A percentile compares a stretch with the other conserved stretches of the same genome.
Evolutionary conservation across 2,888 invertebrate genomes (phyloP).

Genomic region (Scrobipalpa atriplicella): DNA sequence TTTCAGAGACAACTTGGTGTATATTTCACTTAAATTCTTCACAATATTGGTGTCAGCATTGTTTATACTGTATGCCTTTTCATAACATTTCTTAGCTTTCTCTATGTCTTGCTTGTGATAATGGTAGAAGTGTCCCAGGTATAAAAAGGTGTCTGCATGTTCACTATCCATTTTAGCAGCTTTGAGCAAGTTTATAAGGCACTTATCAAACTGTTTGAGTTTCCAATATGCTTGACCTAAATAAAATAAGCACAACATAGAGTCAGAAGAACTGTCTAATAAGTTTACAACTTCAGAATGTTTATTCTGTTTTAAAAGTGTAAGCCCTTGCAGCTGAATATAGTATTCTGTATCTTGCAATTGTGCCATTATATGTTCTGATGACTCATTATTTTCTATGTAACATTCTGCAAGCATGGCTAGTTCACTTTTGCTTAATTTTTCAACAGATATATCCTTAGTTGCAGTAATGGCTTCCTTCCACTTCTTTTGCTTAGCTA

Average conservation of each 20-base stretch:
- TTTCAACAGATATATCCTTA: conserved; percentile 53
- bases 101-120: conserved; percentile 84
- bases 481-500: conserved; percentile 77
- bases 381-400: conserved; percentile 60
- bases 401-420: conserved; percentile 64
- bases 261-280: conserved; percentile 29
- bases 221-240: conserved; percentile 85
- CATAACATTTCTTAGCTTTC: conserved; percentile 92
- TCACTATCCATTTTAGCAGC: conserved; percentile 89
- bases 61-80: conserved; percentile 91
- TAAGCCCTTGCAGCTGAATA: conserved; percentile 74
- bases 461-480: conserved; percentile 70
- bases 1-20: conserved; percentile 86
- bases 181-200: conserved; percentile 85
- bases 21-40: conserved; percentile 88
- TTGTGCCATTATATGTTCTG: conserved; percentile 53
- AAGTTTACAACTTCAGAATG: conserved; percentile 80
- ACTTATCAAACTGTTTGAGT: conserved; percentile 81
- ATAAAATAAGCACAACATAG: conserved; percentile 80
- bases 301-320: conserved; percentile 74
- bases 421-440: conserved; percentile 53
- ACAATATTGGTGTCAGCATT: conserved; percentile 85
- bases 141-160: conserved; percentile 87
- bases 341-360: conserved; percentile 56
- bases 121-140: conserved; percentile 89